Evolutionary conservation across 2,113 vertebrate genomes (phyloP), one percentile per base, ranked within the genome.

Genomic region (Melanotaenia duboulayi): DNA sequence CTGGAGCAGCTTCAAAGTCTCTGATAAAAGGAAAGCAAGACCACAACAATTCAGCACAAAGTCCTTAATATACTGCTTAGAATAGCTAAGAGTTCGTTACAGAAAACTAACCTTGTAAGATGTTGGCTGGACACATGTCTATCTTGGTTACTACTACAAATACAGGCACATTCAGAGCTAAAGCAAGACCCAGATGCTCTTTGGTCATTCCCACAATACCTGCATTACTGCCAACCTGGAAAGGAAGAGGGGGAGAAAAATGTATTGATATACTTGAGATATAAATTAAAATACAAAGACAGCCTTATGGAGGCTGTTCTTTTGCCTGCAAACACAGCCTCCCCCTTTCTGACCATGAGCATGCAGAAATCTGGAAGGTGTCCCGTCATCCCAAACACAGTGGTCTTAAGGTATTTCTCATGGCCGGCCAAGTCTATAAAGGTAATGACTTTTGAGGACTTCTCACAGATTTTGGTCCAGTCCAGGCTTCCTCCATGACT

Each of bases 81-180:
- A 9, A 35, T 35, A 35, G 32, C 8, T 35, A 35, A 35, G 7
- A 9, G 32, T 35, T 35, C 32, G 6, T 28, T 28, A 6, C 32
- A 35, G 32, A 35, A 37, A 19, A 64, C 86, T 94, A 76, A 99
- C 98, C 98, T 96, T 99, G 98, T 39, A 99, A 91, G 88, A 99
- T 99, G 85, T 99, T 99, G 84, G 97, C 95, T 28, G 98, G 98
- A 90, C 97, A 99, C 98, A 99, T 99, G 90, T 99, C 98, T 20
- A 99, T 99, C 93, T 99, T 99, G 80, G 98, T 99, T 80, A 99
- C 97, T 81, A 99, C 98, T 44, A 99, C 98, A 85, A 99, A 99
- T 74, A 99, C 98, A 0, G 98, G 98, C 58, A 99, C 98, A 0
- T 97, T 99, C 74, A 99, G 96, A 12, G 98, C 98, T 85, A 99